phyloP scores from a whole-genome alignment of 2,113 vertebrate species.

The Colistium nudipinnis region DNA sequence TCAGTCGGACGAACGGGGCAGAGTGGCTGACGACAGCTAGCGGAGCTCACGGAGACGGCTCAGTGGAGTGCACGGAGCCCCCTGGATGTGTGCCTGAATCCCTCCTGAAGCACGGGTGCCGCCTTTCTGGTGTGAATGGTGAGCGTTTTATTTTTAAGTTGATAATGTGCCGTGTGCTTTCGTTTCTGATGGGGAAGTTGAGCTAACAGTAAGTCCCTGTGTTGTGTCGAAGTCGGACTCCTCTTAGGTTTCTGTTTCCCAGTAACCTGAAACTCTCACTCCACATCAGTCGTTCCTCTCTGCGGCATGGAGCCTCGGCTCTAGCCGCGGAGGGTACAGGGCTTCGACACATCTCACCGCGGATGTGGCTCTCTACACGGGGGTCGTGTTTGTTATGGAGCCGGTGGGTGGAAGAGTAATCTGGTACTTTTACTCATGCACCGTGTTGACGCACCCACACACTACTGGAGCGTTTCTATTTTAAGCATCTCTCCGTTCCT shows the following conservation, averaged over 20 bases:
- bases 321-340: too few species aligned
- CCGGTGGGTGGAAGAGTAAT: too few species aligned
- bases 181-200: slow-evolving; percentile 36
- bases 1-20: slow-evolving; percentile 35
- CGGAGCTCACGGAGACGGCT: neutral
- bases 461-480: too few species aligned
- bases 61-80: neutral
- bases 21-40: slow-evolving; percentile 30
- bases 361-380: too few species aligned
- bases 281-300: too few species aligned
- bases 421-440: too few species aligned
- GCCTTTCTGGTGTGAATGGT: slow-evolving; percentile 5
- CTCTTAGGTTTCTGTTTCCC: slow-evolving; percentile 16
- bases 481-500: too few species aligned
- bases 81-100: slow-evolving; percentile 7
- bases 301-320: too few species aligned
- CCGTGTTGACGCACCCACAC: too few species aligned
- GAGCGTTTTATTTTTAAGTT: neutral
- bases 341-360: too few species aligned
- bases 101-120: neutral
- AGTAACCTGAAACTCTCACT: neutral
- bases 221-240: slow-evolving; percentile 1
- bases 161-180: neutral
- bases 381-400: too few species aligned
- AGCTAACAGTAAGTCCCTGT: slow-evolving; percentile 20